Percentiles rank a stretch among this genome's conserved stretches.
These are phyloP conservation scores for Naja naja DNA, from an alignment of 2,113 vertebrate species.

Conservation along the genomic window DNA sequence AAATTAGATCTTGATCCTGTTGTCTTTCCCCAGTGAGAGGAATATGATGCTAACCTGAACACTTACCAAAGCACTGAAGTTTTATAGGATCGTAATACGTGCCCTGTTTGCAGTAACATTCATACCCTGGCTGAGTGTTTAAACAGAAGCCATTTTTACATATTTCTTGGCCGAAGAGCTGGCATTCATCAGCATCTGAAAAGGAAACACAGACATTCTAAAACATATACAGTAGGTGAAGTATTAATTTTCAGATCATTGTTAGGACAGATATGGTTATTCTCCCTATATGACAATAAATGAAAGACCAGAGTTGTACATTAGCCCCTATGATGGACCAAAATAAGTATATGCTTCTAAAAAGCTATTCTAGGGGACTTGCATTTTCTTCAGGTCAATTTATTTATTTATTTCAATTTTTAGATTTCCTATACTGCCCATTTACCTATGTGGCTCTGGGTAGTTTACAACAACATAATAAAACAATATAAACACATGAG, in stretches of 20 bases:
- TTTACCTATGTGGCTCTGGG: background rate
- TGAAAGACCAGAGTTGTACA: background rate
- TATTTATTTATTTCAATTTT: background rate
- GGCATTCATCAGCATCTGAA: slow-evolving; percentile 93
- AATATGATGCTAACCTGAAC: background rate
- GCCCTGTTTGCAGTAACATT: slow-evolving; percentile 95
- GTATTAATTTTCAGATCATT: background rate
- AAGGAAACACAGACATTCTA: background rate
- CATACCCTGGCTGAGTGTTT: slow-evolving; percentile 83
- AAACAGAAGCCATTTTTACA: slow-evolving; percentile 95
- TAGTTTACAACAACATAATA: background rate
- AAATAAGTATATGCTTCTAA: background rate
- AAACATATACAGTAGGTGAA: rapidly evolving
- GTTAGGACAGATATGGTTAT: background rate
- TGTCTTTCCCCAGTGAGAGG: background rate
- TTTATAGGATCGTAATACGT: slow-evolving; percentile 88
- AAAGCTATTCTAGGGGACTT: background rate
- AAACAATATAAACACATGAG: background rate
- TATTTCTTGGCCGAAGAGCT: slow-evolving; percentile 89
- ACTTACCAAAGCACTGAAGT: slow-evolving; percentile 92
- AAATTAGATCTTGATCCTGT: background rate
- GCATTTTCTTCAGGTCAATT: background rate
- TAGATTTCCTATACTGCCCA: background rate
- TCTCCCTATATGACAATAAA: background rate
- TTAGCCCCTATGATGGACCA: background rate